Evolutionary conservation across 2,113 vertebrate species (phyloP).

Genomic region (Rhodinocichla rosea): DNA sequence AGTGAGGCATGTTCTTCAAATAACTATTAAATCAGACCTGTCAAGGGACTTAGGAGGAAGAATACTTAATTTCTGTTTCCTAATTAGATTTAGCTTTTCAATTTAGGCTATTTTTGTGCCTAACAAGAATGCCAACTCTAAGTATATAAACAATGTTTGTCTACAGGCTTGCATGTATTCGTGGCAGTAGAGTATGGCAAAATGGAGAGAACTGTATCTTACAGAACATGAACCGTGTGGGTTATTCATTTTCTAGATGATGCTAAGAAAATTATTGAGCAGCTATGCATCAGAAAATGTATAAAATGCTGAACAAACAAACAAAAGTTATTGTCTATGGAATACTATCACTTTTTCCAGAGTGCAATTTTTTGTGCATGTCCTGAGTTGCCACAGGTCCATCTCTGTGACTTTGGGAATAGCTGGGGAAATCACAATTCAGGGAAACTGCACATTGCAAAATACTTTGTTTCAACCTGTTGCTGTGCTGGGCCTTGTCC

Average conservation of each 20-base stretch:
- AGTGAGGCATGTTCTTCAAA: neutral
- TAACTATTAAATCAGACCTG: conserved; percentile 1
- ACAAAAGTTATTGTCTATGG: neutral
- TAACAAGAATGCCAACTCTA: neutral
- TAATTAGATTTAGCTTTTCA: conserved; percentile 2
- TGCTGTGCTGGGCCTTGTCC: neutral
- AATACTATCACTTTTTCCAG: neutral
- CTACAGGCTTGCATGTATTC: neutral
- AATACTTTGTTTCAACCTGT: neutral
- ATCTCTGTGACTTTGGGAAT: neutral
- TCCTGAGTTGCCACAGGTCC: neutral
- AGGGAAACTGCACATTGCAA: neutral
- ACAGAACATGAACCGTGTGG: neutral
- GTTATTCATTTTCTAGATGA: neutral
- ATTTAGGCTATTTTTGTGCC: neutral
- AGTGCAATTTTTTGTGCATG: neutral
- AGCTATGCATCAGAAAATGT: neutral
- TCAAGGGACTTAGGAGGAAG: neutral
- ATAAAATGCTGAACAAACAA: rapidly evolving
- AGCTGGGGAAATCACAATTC: neutral
- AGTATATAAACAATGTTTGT: neutral
- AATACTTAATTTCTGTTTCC: conserved; percentile 7
- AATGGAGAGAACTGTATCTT: neutral
- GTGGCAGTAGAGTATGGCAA: neutral
- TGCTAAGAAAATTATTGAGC: neutral